Evolutionary conservation across 2,113 vertebrate genomes (phyloP).

Genomic region (Grallaria varia): DNA sequence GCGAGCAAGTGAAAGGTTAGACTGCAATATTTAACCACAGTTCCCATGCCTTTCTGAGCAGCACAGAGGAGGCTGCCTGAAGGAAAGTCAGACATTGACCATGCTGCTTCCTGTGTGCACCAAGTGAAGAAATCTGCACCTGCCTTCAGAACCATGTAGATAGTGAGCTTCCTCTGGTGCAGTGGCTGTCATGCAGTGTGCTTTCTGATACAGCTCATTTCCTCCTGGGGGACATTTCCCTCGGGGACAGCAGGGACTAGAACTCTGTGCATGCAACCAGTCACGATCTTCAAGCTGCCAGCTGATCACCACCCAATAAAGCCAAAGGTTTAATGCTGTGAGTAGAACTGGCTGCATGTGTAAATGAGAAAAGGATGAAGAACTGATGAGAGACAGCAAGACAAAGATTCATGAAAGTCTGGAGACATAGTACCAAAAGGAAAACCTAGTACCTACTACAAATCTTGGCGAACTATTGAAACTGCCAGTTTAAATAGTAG

Average conservation of each 20-base stretch:
- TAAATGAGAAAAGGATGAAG: background rate
- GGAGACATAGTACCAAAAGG: background rate
- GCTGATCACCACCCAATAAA: background rate
- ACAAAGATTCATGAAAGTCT: background rate
- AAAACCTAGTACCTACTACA: background rate
- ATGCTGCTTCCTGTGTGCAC: background rate
- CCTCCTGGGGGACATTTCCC: background rate
- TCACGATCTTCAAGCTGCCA: background rate
- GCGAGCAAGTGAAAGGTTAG: background rate
- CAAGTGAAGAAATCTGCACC: background rate
- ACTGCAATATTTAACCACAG: constrained; percentile 10
- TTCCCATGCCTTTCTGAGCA: background rate
- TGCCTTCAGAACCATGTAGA: background rate
- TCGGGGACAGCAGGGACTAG: background rate
- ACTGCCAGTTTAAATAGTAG: background rate
- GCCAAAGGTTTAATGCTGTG: background rate
- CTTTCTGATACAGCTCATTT: background rate
- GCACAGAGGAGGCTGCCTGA: background rate
- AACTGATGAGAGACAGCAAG: background rate
- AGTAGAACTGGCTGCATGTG: background rate
- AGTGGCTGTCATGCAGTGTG: rapidly evolving
- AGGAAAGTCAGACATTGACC: background rate
- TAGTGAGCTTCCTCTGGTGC: background rate
- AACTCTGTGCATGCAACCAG: background rate
- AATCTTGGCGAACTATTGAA: background rate